Base-by-base conservation (phyloP, 1,140 invertebrate species). In the Hyles euphorbiae region DNA sequence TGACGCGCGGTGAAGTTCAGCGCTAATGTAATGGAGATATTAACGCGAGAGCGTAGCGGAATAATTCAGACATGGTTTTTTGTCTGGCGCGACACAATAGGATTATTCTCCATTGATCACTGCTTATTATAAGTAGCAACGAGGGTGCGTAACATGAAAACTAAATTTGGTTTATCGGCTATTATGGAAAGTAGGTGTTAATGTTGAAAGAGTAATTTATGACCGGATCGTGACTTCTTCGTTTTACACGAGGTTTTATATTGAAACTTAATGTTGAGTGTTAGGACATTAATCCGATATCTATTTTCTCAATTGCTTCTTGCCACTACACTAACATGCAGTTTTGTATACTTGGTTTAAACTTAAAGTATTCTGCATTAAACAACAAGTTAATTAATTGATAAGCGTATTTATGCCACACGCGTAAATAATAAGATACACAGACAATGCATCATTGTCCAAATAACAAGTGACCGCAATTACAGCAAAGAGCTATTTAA, bases 131-230 rank as follows among this genome's bases (percentile, higher is more conserved):
- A 85, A 88, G 82, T 83, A 84, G 83, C 72, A 74, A 63, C 65
- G 76, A 87, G 85, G 85, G 85, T 88, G 81, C 72, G 83, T 78
- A 79, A 88, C 85, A 88, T 87, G 83, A 87, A 88, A 88, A 86
- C 85, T 87, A 88, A 88, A 88, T 88, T 88, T 88, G 85, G 85
- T 88, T 88, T 88, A 88, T 87, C 85, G 85, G 79, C 81, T 86
- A 85, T 87, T 88, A 88, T 88, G 85, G 82, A 87, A 84, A 88
- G 80, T 88, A 87, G 85, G 85, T 88, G 85, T 81, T 87, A 85
- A 88, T 88, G 82, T 83, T 76, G 76, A 70, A 78, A 75, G 68
- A 74, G 76, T 81, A 76, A 88, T 88, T 87, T 88, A 88, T 87
- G 63, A 71, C 64, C 47, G 60, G 74, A 79, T 83, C 83, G 83